These are phyloP conservation scores for Oncopodura yosiiana DNA, from an alignment of 1,140 invertebrate species.

Conservation along the genomic window DNA sequence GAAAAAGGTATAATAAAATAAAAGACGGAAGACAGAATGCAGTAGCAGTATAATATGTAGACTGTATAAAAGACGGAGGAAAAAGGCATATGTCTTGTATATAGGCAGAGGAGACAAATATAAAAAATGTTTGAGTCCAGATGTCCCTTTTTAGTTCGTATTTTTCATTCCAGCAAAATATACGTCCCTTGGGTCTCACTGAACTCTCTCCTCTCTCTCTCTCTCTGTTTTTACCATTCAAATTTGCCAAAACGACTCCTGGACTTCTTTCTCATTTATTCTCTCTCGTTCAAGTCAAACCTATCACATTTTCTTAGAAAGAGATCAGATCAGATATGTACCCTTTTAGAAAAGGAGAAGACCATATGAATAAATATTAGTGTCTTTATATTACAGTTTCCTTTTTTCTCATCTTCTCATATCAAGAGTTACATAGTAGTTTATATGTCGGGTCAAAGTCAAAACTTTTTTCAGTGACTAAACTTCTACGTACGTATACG, in stretches of 20 bases:
- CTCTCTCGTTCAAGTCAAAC: slow-evolving; percentile 15
- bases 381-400: too few species aligned
- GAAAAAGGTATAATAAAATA: slow-evolving; percentile 2
- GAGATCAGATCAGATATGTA: background rate
- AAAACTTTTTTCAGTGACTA: too few species aligned
- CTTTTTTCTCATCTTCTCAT: too few species aligned
- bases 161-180: slow-evolving; percentile 30
- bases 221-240: slow-evolving; percentile 32
- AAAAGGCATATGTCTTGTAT: background rate
- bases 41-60: too few species aligned
- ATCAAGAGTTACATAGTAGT: too few species aligned
- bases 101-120: slow-evolving; percentile 12
- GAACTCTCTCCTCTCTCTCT: too few species aligned
- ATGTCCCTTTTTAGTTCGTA: slow-evolving; percentile 30
- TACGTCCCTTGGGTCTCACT: slow-evolving; percentile 18
- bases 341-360: too few species aligned
- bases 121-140: slow-evolving; percentile 33
- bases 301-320: slow-evolving; percentile 17
- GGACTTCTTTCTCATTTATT: background rate
- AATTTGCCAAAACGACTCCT: slow-evolving; percentile 27
- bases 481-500: too few species aligned
- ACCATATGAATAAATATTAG: too few species aligned
- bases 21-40: too few species aligned
- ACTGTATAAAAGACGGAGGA: slow-evolving; percentile 10
- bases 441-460: too few species aligned